Conservation (phyloP, 1,140 invertebrate genomes). For the Bombus fervidus region DNA sequence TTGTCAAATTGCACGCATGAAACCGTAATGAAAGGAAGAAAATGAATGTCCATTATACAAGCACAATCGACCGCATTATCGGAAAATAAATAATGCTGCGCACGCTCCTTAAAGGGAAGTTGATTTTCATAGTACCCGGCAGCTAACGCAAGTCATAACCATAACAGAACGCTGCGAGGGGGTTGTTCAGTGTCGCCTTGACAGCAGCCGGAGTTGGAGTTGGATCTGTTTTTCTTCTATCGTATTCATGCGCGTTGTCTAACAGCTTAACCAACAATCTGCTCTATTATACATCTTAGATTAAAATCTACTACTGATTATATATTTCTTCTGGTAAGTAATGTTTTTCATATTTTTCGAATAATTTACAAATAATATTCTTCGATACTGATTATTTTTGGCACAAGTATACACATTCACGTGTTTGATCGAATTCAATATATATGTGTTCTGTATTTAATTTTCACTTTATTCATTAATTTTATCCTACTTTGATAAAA, state of each 20-base stretch:
- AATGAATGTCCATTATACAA: neutral
- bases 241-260: neutral
- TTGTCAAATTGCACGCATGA: neutral
- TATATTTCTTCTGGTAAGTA: conserved; percentile 38
- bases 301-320: neutral
- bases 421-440: no score
- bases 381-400: neutral
- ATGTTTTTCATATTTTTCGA: neutral
- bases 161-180: conserved; percentile 6
- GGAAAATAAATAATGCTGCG: conserved; percentile 44
- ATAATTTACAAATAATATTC: neutral
- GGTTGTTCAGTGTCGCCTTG: conserved; percentile 46
- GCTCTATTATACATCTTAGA: neutral
- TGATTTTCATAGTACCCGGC: conserved; percentile 40
- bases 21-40: neutral
- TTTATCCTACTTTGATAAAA: neutral
- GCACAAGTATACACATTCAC: neutral
- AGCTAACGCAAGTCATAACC: conserved; percentile 26
- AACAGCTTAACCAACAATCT: neutral
- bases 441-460: neutral
- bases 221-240: neutral
- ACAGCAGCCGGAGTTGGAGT: conserved; percentile 5
- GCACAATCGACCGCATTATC: conserved; percentile 41
- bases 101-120: conserved; percentile 42
- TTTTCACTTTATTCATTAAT: neutral